Base-by-base conservation (phyloP, 2,888 invertebrate genomes). In the Neoascia interrupta region DNA sequence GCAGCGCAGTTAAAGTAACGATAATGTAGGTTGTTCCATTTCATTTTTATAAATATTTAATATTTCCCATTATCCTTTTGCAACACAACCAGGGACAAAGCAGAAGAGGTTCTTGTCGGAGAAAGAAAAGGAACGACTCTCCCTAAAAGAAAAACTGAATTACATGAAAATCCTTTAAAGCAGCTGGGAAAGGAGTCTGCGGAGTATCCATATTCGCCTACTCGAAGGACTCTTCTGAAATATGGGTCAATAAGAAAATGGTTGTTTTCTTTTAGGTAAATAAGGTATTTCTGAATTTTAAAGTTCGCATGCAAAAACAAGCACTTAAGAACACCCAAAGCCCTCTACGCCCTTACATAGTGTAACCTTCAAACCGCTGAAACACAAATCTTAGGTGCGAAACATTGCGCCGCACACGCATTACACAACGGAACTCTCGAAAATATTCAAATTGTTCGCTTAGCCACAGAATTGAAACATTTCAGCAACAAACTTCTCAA, bases 31-130 rank as follows among this genome's bases (percentile, higher is more conserved):
- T 80, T 80, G 80, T 69, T 80, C 58, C 74, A 74, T 80, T 80
- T 80, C 69, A 80, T 74, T 80, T 80, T 74, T 80, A 80, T 80
- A 80, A 80, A 80, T 80, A 80, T 80, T 74, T 80, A 74, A 80
- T 74, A 74, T 80, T 69, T 80, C 39, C 74, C 68, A 80, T 80
- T 80, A 74, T 69, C 80, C 73, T 80, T 80, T 63, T 53, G 66
- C 26, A 66, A 8, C n/a, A 66, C 28, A 66, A 18, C 47, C 31
- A 39, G 23, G 18, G 28, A 47, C 43, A 45, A 16, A 28, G 31
- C 19, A 26, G 4, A 1, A 39, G 23, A 28, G n/a, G 13, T 28
- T 21, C 11, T 15, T 47, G 16, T 39, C 15, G 34, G 21, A 61
- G 21, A 18, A 53, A 39, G 19, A 51, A 73, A 21, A 28, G 19